phyloP scores from a whole-genome alignment of 2,888 invertebrate genomes.

The Capitulum mitella region DNA sequence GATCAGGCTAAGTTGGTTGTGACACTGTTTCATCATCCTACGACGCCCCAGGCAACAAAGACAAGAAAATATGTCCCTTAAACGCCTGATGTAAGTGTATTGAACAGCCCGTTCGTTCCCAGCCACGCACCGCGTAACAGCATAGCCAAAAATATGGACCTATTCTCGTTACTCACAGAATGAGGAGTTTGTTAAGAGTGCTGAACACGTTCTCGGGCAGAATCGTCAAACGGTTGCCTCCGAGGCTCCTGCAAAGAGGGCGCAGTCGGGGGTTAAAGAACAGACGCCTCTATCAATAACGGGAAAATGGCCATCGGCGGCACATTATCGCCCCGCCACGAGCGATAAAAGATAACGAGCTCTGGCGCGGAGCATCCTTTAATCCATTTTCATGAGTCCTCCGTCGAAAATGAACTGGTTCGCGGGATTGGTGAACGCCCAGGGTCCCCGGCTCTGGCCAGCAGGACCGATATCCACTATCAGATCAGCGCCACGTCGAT shows the following conservation, averaged over 20 bases:
- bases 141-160: too few species aligned
- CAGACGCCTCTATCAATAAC: neutral
- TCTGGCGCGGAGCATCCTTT: neutral
- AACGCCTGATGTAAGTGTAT: too few species aligned
- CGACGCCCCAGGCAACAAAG: too few species aligned
- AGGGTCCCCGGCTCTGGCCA: neutral
- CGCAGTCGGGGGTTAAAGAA: neutral
- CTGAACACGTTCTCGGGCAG: neutral
- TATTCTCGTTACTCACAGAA: slow-evolving; percentile 14
- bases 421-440: neutral
- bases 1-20: too few species aligned
- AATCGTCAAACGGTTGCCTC: neutral
- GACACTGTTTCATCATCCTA: too few species aligned
- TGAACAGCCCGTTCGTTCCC: too few species aligned
- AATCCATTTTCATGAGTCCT: neutral
- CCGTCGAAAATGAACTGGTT: neutral
- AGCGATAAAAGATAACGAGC: slow-evolving; percentile 15
- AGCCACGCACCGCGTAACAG: too few species aligned
- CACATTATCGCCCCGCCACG: neutral
- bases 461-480: neutral
- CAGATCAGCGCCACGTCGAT: too few species aligned
- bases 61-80: too few species aligned
- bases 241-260: neutral
- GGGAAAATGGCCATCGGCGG: neutral
- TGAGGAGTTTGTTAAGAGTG: neutral